phyloP scores from a whole-genome alignment of 2,888 invertebrate species.

The Noctua comes region DNA sequence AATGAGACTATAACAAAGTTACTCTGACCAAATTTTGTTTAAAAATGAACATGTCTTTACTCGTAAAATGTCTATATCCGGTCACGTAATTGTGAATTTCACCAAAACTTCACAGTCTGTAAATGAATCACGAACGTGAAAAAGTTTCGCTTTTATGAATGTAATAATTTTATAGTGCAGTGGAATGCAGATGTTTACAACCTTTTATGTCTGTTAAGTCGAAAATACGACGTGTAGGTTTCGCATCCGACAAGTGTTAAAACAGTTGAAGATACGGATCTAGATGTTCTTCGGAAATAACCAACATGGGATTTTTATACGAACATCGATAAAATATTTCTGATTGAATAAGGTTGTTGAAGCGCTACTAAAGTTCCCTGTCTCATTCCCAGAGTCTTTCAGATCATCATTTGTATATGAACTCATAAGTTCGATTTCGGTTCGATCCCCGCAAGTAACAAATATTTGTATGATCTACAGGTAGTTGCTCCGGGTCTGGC shows the following conservation, averaged over 20 bases:
- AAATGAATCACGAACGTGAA: conserved; percentile 58
- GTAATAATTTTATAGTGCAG: conserved; percentile 17
- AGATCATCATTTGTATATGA: neutral
- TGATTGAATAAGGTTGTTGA: neutral
- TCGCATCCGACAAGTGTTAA: neutral
- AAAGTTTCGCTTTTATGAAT: conserved; percentile 53
- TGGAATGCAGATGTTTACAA: conserved; percentile 10
- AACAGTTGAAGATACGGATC: neutral
- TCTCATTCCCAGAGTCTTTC: neutral
- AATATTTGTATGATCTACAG: too few species aligned
- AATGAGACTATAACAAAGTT: conserved; percentile 20
- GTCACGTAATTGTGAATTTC: conserved; percentile 57
- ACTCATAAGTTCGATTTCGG: too few species aligned
- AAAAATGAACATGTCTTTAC: conserved; percentile 24
- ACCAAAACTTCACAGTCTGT: conserved; percentile 44
- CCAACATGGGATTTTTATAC: neutral
- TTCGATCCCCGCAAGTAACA: too few species aligned
- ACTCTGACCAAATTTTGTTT: conserved; percentile 41
- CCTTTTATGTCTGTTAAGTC: neutral
- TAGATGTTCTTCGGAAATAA: neutral
- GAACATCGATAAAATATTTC: neutral
- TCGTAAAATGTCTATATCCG: conserved; percentile 56
- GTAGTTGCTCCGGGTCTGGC: too few species aligned
- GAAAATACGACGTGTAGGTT: conserved; percentile 5
- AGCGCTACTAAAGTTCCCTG: neutral